A percentile compares a stretch with the other conserved stretches of the same genome.
These are phyloP conservation scores for Phodopus roborovskii DNA, from an alignment of 2,113 vertebrate genomes.

Conservation along the genomic window DNA sequence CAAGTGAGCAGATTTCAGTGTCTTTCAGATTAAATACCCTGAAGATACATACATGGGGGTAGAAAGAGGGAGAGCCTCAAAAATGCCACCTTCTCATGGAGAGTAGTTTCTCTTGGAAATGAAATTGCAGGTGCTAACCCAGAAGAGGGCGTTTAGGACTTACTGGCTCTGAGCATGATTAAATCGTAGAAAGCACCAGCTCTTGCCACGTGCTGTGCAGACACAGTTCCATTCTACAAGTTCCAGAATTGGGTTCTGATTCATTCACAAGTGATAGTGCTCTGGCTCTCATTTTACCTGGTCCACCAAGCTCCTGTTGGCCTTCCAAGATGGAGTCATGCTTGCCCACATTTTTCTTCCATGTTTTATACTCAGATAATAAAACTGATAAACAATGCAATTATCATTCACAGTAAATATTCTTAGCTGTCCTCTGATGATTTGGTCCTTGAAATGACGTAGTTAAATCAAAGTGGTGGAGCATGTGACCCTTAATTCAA, in stretches of 20 bases:
- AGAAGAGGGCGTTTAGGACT: constrained; percentile 1
- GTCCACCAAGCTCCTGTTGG: background rate
- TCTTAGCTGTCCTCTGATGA: background rate
- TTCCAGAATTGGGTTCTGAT: constrained; percentile 24
- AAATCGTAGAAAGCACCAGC: background rate
- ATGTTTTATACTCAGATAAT: background rate
- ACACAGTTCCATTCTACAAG: background rate
- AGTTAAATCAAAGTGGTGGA: background rate
- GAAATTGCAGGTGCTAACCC: constrained; percentile 25
- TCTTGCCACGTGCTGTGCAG: background rate
- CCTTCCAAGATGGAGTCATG: background rate
- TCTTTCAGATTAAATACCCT: constrained; percentile 49
- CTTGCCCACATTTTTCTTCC: background rate
- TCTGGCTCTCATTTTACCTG: background rate
- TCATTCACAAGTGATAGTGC: background rate
- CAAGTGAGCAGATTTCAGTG: constrained; percentile 47
- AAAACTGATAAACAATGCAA: background rate
- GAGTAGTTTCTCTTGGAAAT: constrained; percentile 46
- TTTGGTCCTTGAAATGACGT: background rate
- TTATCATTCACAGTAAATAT: background rate
- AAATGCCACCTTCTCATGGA: constrained; percentile 5
- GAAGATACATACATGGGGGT: background rate
- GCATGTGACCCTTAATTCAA: background rate
- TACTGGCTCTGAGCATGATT: background rate
- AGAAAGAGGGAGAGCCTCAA: background rate